phyloP scores from a whole-genome alignment of 2,113 vertebrate species.

The Alligator sinensis region DNA sequence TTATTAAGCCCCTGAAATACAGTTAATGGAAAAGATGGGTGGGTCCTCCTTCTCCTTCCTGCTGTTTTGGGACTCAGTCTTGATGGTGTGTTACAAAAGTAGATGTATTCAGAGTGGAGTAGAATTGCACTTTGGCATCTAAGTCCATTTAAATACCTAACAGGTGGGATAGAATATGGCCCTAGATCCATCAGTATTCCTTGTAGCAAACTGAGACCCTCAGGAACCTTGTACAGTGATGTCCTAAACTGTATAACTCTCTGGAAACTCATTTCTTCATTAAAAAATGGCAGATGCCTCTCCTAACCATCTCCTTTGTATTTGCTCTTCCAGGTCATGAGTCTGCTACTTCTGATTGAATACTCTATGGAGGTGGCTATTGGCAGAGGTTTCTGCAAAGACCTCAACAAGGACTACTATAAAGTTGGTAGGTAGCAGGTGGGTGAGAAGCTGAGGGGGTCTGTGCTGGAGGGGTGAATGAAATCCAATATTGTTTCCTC shows the following conservation, averaged over 20 bases:
- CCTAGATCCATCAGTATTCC: background rate
- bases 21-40: no score
- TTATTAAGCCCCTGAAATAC: no score
- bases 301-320: background rate
- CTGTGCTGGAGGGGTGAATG: background rate
- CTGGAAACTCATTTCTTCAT: background rate
- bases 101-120: background rate
- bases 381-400: conserved; percentile 67
- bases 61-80: no score
- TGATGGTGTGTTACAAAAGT: no score
- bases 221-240: background rate
- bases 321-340: conserved; percentile 72
- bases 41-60: no score
- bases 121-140: no score
- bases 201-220: background rate
- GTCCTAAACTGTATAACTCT: background rate
- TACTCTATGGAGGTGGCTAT: conserved; percentile 77
- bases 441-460: background rate
- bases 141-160: no score
- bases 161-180: no score
- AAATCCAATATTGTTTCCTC: background rate
- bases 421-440: conserved; percentile 65
- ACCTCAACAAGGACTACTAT: conserved; percentile 68
- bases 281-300: background rate
- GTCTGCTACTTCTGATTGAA: conserved; percentile 73